Percentiles rank a stretch among this genome's conserved stretches.
These are phyloP conservation scores for Cryptus armator DNA, from an alignment of 2,888 invertebrate genomes.

Conservation along the genomic window DNA sequence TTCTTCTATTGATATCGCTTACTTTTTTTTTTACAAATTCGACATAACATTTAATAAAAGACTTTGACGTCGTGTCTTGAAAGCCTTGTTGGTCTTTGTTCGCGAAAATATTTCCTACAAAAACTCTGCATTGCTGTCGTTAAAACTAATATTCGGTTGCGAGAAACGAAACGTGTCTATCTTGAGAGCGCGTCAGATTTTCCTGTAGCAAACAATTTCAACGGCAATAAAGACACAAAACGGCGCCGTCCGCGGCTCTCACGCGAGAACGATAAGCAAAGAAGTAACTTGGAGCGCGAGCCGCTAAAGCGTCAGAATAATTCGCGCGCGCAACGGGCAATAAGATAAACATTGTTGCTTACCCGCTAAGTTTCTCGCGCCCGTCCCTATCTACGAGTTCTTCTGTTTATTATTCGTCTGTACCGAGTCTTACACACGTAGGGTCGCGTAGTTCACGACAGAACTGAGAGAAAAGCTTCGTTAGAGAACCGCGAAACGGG, in stretches of 20 bases:
- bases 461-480: constrained; percentile 1
- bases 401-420: not conserved
- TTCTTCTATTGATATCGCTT: too few relatives aligned
- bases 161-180: too few relatives aligned
- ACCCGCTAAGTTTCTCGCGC: constrained; percentile 10
- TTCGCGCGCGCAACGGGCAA: not conserved
- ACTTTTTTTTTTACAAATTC: too few relatives aligned
- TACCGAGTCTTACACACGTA: not conserved
- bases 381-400: not conserved
- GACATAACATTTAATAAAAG: too few relatives aligned
- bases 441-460: not conserved
- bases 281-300: too few relatives aligned
- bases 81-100: too few relatives aligned
- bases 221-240: constrained; percentile 1
- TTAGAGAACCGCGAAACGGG: constrained; percentile 1
- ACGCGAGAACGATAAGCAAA: not conserved
- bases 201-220: not conserved
- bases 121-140: too few relatives aligned
- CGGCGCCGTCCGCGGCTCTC: not conserved
- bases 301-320: too few relatives aligned
- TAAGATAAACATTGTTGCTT: constrained; percentile 5
- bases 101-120: too few relatives aligned
- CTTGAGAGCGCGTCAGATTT: not conserved
- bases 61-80: too few relatives aligned
- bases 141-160: too few relatives aligned